Evolutionary conservation across 2,113 vertebrate genomes (phyloP).

Genomic region (Misgurnus mizolepis): DNA sequence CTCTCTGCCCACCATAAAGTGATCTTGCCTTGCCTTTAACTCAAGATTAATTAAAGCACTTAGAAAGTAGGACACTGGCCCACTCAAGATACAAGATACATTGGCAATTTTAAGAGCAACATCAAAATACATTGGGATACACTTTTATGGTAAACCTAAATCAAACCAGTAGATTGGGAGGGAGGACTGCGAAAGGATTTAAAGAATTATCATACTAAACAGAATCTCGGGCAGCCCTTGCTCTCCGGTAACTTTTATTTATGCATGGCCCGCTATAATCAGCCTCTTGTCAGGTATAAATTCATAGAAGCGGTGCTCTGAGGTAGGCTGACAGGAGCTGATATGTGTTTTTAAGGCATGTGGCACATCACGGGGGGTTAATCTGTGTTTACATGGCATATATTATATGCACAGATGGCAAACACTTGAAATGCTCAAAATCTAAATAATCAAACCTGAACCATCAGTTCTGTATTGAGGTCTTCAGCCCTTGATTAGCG

Average conservation of each 20-base stretch:
- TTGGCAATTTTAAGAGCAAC: conserved; percentile 3
- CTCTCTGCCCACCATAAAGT: conserved; percentile 20
- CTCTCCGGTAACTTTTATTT: conserved; percentile 45
- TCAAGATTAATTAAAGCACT: conserved; percentile 32
- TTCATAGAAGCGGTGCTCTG: conserved; percentile 22
- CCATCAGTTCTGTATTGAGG: conserved; percentile 31
- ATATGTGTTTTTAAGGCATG: conserved; percentile 45
- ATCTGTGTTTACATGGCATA: conserved; percentile 31
- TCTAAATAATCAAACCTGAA: background rate
- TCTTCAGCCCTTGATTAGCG: conserved; percentile 29
- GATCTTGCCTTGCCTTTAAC: conserved; percentile 10
- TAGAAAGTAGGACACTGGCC: conserved; percentile 13
- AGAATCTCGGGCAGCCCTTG: background rate
- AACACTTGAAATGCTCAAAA: conserved; percentile 4
- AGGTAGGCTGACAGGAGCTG: conserved; percentile 30
- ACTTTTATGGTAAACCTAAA: conserved; percentile 27
- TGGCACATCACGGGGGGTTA: conserved; percentile 16
- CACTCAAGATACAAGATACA: conserved; percentile 11
- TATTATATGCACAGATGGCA: conserved; percentile 31
- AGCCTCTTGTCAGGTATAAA: conserved; percentile 34
- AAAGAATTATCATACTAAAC: conserved; percentile 42
- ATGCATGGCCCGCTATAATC: conserved; percentile 26
- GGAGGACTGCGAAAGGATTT: conserved; percentile 1
- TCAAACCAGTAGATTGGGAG: conserved; percentile 16
- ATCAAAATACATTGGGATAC: conserved; percentile 4